A percentile compares a stretch with the other conserved stretches of the same genome.
These are phyloP conservation scores for Hydrolagus colliei DNA, from an alignment of 2,797 vertebrate genomes.

Conservation along the genomic window DNA sequence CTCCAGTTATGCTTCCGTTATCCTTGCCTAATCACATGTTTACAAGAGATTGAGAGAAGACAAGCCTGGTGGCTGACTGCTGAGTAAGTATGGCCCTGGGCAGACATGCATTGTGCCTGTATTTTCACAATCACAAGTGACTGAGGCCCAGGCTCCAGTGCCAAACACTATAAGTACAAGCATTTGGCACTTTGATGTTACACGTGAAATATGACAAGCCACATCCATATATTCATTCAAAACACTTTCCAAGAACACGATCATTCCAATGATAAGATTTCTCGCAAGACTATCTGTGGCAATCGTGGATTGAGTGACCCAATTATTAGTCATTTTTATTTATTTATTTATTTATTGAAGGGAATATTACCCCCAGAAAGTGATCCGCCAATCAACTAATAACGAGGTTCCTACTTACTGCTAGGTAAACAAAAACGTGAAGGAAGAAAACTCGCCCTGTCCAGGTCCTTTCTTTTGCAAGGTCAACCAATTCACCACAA, in stretches of 20 bases:
- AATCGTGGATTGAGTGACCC: too few relatives aligned
- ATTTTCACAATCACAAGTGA: background rate
- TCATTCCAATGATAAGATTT: background rate
- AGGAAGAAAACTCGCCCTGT: too few relatives aligned
- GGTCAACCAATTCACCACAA: too few relatives aligned
- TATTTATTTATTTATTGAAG: too few relatives aligned
- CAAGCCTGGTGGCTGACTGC: background rate
- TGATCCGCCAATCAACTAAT: too few relatives aligned
- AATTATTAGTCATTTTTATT: too few relatives aligned
- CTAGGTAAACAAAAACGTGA: too few relatives aligned
- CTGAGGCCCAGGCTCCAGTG: background rate
- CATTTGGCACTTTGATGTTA: too few relatives aligned
- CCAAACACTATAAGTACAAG: constrained; percentile 6
- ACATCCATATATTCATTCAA: constrained; percentile 20
- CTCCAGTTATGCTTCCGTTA: background rate
- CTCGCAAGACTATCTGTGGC: background rate
- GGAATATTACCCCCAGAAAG: too few relatives aligned
- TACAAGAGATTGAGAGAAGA: background rate
- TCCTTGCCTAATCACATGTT: background rate
- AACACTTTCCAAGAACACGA: background rate
- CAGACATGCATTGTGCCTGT: background rate
- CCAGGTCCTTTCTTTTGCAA: too few relatives aligned
- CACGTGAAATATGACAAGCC: constrained; percentile 4
- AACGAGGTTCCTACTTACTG: too few relatives aligned
- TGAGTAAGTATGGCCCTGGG: background rate